phyloP scores from a whole-genome alignment of 2,888 invertebrate species.

The Andrena bicolor region DNA sequence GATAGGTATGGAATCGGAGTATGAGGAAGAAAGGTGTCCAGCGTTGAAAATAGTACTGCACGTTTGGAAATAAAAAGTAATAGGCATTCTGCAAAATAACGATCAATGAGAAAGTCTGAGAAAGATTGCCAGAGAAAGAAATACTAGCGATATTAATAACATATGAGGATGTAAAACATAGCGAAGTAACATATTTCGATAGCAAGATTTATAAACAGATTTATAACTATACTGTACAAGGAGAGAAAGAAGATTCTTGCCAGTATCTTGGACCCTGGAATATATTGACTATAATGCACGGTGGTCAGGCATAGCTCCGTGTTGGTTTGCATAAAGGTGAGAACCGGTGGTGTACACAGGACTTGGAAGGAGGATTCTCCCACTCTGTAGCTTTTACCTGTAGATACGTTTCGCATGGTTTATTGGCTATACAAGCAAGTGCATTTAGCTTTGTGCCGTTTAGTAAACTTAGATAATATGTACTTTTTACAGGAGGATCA shows the following conservation, averaged over 20 bases:
- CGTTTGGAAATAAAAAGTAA: constrained; percentile 70
- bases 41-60: constrained; percentile 69
- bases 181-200: constrained; percentile 14
- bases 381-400: constrained; percentile 57
- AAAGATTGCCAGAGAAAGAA: constrained; percentile 23
- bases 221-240: constrained; percentile 30
- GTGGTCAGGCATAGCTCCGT: constrained; percentile 36
- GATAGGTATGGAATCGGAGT: constrained; percentile 51
- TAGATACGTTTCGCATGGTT: constrained; percentile 31
- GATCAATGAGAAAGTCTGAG: constrained; percentile 48
- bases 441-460: constrained; percentile 38
- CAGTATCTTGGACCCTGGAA: constrained; percentile 66
- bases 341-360: constrained; percentile 70
- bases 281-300: constrained; percentile 53
- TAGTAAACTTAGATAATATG: constrained; percentile 36
- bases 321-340: constrained; percentile 64
- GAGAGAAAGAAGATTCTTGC: constrained; percentile 54
- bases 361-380: constrained; percentile 66
- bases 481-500: background rate
- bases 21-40: constrained; percentile 47
- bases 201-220: constrained; percentile 35
- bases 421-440: constrained; percentile 33
- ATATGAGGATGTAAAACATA: constrained; percentile 52
- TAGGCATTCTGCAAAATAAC: constrained; percentile 68
- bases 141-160: constrained; percentile 20